Conservation (phyloP, 2,888 invertebrate genomes). For the Plebejus anna region DNA sequence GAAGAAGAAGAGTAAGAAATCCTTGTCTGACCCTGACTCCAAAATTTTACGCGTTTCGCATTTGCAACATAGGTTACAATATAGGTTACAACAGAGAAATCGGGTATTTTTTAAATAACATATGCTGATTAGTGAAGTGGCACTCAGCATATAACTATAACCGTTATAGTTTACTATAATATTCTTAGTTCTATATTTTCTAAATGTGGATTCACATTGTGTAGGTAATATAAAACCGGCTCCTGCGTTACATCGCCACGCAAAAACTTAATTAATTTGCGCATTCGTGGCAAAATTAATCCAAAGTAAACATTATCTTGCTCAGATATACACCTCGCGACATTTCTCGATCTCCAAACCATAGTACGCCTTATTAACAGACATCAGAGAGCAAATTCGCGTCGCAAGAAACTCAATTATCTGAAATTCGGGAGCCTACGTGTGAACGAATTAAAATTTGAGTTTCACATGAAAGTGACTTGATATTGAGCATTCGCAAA, state of each 20-base stretch:
- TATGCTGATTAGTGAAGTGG: no score
- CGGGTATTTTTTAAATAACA: not conserved
- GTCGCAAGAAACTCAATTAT: not conserved
- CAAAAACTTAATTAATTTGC: constrained; percentile 16
- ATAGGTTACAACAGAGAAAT: not conserved
- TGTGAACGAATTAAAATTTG: constrained; percentile 23
- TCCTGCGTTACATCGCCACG: not conserved
- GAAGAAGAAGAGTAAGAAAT: no score
- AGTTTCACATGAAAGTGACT: constrained; percentile 12
- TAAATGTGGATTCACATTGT: not conserved
- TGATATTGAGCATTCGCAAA: constrained; percentile 12
- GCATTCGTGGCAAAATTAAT: constrained; percentile 4
- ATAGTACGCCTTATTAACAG: not conserved
- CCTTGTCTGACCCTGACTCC: no score
- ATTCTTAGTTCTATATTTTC: not conserved
- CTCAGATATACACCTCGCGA: not conserved
- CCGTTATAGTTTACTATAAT: not conserved
- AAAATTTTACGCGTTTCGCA: no score
- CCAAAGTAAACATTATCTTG: constrained; percentile 15
- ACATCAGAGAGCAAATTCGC: not conserved
- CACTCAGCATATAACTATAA: no score
- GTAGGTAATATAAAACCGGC: not conserved
- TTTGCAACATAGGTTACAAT: no score
- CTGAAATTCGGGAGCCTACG: not conserved
- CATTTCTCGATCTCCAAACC: not conserved